A percentile compares a stretch with the other conserved stretches of the same genome.
These are phyloP conservation scores for Sesia bembeciformis DNA, from an alignment of 2,888 invertebrate genomes.

Conservation along the genomic window DNA sequence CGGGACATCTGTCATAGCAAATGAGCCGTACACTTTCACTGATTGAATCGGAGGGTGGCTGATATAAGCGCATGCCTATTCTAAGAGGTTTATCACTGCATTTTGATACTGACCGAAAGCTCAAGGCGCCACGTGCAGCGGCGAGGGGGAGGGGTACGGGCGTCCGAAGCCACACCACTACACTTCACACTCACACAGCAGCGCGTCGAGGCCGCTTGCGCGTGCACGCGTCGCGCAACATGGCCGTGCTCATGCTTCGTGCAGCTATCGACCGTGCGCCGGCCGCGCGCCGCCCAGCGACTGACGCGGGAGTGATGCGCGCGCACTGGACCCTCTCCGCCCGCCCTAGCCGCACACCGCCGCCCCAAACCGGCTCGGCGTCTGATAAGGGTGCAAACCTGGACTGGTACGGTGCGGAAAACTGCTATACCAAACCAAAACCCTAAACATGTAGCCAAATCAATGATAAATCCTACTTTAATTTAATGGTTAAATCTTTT, in stretches of 20 bases:
- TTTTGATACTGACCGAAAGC: constrained; percentile 39
- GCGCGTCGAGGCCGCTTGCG: constrained; percentile 44
- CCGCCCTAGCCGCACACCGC: constrained; percentile 15
- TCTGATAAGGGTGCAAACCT: neutral
- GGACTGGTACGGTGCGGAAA: neutral
- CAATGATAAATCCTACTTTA: too few relatives aligned
- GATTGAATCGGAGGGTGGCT: too few relatives aligned
- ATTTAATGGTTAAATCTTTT: too few relatives aligned
- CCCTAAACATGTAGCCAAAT: too few relatives aligned
- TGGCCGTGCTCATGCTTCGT: constrained; percentile 43
- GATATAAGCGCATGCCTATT: too few relatives aligned
- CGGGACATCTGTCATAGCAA: too few relatives aligned
- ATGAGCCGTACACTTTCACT: too few relatives aligned
- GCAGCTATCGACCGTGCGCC: constrained; percentile 67
- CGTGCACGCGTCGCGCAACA: constrained; percentile 53
- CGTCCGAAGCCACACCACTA: constrained; percentile 9
- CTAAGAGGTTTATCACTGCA: too few relatives aligned
- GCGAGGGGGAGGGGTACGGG: constrained; percentile 17
- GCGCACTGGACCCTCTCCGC: constrained; percentile 43
- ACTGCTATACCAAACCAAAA: constrained; percentile 5
- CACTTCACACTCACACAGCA: constrained; percentile 40
- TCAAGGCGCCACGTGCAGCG: constrained; percentile 20
- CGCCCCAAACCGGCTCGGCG: constrained; percentile 2
- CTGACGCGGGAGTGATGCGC: constrained; percentile 59
- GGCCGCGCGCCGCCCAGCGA: constrained; percentile 61